Conservation (phyloP, 2,113 vertebrate species). For the Chamaea fasciata region DNA sequence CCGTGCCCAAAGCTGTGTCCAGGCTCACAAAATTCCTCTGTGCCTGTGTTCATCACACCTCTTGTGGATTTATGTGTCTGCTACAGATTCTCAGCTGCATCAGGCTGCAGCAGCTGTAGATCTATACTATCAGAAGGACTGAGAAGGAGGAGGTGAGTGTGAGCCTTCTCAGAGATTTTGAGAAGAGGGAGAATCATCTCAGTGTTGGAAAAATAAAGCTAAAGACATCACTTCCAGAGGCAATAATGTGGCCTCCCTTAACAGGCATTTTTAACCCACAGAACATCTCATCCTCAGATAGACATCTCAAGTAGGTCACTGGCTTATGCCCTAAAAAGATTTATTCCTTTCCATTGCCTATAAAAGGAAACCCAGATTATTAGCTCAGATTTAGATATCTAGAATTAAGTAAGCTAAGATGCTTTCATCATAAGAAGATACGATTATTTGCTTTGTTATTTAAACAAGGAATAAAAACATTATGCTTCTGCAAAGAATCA, state of each 20-base stretch:
- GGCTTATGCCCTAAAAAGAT: constrained; percentile 18
- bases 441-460: background rate
- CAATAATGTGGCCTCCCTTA: background rate
- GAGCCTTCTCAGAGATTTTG: background rate
- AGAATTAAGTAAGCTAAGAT: background rate
- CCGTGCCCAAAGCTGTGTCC: background rate
- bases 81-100: background rate
- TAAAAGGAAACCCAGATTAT: constrained; percentile 16
- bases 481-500: background rate
- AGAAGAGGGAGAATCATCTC: background rate
- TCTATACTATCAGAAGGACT: background rate
- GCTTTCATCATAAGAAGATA: background rate
- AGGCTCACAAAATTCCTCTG: background rate
- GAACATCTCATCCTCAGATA: background rate
- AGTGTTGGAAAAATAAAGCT: background rate
- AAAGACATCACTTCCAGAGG: background rate
- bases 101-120: background rate
- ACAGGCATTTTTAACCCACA: background rate
- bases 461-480: background rate
- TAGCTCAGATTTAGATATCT: background rate
- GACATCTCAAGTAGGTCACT: constrained; percentile 24
- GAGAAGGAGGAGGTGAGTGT: background rate
- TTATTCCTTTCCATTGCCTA: constrained; percentile 1
- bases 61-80: background rate
- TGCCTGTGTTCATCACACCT: background rate